A percentile compares a stretch with the other conserved stretches of the same genome.
Evolutionary conservation across 2,113 vertebrate species (phyloP).

Genomic region (Podiceps cristatus): DNA sequence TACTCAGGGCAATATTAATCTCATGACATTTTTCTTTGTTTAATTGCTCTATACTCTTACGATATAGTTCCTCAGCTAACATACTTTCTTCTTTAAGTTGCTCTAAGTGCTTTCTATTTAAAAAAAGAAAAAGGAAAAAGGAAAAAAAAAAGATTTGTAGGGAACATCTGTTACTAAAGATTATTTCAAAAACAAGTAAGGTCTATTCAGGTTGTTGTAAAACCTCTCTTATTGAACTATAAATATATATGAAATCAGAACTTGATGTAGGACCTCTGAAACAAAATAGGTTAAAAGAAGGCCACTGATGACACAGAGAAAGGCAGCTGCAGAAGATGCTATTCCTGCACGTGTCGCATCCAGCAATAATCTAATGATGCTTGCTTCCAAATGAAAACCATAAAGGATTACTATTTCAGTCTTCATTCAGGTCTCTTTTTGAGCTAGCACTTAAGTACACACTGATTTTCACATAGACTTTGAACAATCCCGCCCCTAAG

Average conservation of each 20-base stretch:
- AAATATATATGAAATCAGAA: neutral
- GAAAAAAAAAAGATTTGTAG: neutral
- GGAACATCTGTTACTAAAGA: neutral
- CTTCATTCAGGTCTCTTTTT: neutral
- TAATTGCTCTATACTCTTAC: neutral
- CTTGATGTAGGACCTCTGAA: neutral
- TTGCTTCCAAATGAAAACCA: neutral
- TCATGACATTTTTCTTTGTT: constrained; percentile 39
- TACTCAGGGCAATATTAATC: constrained; percentile 5
- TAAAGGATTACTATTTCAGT: neutral
- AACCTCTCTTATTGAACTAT: neutral
- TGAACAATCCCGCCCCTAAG: neutral
- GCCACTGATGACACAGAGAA: neutral
- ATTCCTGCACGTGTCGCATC: neutral
- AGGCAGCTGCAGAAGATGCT: neutral
- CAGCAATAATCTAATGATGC: neutral
- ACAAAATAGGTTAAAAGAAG: neutral
- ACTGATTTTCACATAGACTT: neutral
- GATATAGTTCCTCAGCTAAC: neutral
- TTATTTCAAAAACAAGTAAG: neutral
- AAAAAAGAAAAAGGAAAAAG: neutral
- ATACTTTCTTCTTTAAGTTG: constrained; percentile 1
- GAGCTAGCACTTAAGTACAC: neutral
- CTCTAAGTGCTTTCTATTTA: constrained; percentile 35
- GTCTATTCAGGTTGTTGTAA: neutral